Evolutionary conservation across 2,797 vertebrate genomes (phyloP).

Genomic region (Salmo trutta): DNA sequence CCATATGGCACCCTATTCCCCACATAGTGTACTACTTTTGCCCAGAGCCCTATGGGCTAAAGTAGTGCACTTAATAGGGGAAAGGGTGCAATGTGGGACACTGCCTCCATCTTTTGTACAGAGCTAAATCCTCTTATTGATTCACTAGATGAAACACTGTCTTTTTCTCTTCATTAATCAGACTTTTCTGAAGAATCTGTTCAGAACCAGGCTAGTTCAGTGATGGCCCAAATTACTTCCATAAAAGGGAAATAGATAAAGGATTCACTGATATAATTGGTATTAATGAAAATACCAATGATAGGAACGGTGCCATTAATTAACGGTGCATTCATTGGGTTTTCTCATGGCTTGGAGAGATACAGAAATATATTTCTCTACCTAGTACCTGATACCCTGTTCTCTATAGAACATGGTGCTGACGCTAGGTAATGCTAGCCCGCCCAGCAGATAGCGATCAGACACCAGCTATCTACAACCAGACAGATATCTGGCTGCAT

Average conservation of each 20-base stretch:
- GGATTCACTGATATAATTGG: neutral
- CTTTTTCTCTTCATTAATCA: neutral
- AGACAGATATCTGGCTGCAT: neutral
- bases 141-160: neutral
- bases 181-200: neutral
- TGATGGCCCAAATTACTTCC: conserved; percentile 14
- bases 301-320: neutral
- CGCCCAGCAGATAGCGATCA: neutral
- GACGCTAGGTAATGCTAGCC: neutral
- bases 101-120: neutral
- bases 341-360: neutral
- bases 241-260: neutral
- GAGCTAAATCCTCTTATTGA: neutral
- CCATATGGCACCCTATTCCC: neutral
- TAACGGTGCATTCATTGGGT: neutral
- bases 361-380: no score
- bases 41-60: neutral
- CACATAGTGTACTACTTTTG: neutral
- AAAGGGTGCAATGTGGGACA: neutral
- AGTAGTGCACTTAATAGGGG: neutral
- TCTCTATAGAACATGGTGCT: neutral
- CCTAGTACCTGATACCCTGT: neutral
- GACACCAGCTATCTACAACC: neutral
- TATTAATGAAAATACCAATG: neutral
- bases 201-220: conserved; percentile 19